phyloP scores from a whole-genome alignment of 2,888 invertebrate genomes.

The Myopa testacea region DNA sequence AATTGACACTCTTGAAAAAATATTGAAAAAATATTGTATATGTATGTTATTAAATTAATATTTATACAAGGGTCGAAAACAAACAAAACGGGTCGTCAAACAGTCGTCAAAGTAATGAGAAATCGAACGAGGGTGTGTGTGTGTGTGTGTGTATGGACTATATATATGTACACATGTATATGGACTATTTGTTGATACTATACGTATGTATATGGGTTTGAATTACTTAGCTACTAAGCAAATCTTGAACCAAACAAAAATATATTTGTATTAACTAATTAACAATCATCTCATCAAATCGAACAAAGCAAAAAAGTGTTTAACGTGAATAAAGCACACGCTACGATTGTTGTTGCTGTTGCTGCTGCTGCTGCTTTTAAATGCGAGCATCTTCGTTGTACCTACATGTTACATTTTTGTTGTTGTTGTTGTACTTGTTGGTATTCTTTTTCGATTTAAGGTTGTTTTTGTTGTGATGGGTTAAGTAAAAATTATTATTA shows the following conservation, averaged over 20 bases:
- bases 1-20: neutral
- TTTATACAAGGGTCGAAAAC: neutral
- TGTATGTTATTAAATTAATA: neutral
- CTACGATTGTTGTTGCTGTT: slow-evolving; percentile 45
- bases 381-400: slow-evolving; percentile 41
- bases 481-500: slow-evolving; percentile 31
- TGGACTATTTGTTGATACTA: no score
- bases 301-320: slow-evolving; percentile 27
- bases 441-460: slow-evolving; percentile 42
- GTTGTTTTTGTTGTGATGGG: slow-evolving; percentile 19
- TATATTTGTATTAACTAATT: neutral
- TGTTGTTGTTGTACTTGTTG: slow-evolving; percentile 41
- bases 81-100: neutral
- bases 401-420: slow-evolving; percentile 49
- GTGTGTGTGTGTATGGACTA: neutral
- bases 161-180: neutral
- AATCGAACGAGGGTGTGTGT: no score
- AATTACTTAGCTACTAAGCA: no score
- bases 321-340: slow-evolving; percentile 42
- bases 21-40: neutral
- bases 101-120: neutral
- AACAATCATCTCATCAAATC: slow-evolving; percentile 18
- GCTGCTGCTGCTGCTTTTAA: slow-evolving; percentile 38
- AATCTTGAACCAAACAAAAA: neutral
- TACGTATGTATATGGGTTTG: no score